These are phyloP conservation scores for Spondyliosoma cantharus DNA, from an alignment of 2,797 vertebrate species.

Conservation along the genomic window DNA sequence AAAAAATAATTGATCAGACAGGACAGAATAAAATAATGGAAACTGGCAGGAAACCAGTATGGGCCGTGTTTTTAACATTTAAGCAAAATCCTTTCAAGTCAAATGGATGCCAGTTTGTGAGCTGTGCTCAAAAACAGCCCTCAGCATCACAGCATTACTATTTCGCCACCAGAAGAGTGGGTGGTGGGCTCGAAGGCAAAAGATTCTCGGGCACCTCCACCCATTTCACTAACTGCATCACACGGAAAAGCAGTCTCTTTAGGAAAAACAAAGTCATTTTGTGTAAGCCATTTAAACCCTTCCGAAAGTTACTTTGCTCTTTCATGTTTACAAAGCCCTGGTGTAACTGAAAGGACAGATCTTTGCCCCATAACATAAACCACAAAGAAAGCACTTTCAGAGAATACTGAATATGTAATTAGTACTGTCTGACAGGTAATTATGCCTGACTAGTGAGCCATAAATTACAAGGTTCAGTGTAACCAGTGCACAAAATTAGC, in stretches of 20 bases:
- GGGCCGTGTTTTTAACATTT: slow-evolving; percentile 42
- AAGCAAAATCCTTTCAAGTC: slow-evolving; percentile 61
- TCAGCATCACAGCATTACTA: slow-evolving; percentile 51
- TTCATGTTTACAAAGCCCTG: neutral
- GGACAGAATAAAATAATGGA: slow-evolving; percentile 28
- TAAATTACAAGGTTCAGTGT: slow-evolving; percentile 54
- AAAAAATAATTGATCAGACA: slow-evolving; percentile 28
- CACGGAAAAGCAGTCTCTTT: slow-evolving; percentile 20
- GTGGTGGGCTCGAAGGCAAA: slow-evolving; percentile 55
- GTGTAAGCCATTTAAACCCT: too few relatives aligned
- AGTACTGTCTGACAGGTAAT: slow-evolving; percentile 53
- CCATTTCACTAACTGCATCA: slow-evolving; percentile 52
- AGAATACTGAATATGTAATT: slow-evolving; percentile 55
- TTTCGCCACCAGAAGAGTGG: slow-evolving; percentile 67
- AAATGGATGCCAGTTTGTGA: slow-evolving; percentile 57
- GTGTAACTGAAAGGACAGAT: neutral
- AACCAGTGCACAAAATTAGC: slow-evolving; percentile 1
- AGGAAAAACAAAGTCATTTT: slow-evolving; percentile 10
- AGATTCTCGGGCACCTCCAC: slow-evolving; percentile 56
- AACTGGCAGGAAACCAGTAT: slow-evolving; percentile 26
- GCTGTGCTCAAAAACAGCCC: slow-evolving; percentile 56
- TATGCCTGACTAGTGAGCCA: slow-evolving; percentile 48
- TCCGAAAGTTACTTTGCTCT: neutral
- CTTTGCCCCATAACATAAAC: slow-evolving; percentile 6
- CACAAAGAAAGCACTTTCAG: slow-evolving; percentile 39